Evolutionary conservation across 1,140 invertebrate species (phyloP).

Genomic region (Caerostris darwini): DNA sequence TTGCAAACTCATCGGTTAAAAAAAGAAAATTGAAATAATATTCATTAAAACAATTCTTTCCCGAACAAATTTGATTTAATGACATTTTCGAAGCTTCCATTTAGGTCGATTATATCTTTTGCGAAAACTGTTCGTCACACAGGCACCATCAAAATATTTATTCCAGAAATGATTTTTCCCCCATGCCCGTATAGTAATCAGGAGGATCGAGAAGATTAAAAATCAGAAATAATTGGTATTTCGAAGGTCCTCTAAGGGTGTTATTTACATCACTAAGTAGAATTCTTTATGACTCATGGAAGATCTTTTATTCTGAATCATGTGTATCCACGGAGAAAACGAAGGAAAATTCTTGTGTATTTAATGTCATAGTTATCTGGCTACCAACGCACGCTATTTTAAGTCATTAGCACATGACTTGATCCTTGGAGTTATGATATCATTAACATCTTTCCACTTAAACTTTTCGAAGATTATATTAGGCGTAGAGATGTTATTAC

Average conservation of each 20-base stretch:
- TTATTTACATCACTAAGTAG: conserved; percentile 31
- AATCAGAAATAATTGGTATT: conserved; percentile 24
- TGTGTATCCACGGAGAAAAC: background rate
- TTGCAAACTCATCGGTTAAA: background rate
- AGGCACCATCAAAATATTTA: background rate
- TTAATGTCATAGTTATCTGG: conserved; percentile 16
- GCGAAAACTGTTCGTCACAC: background rate
- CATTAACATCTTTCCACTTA: background rate
- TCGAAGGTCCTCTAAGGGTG: conserved; percentile 19
- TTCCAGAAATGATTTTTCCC: background rate
- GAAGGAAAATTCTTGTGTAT: background rate
- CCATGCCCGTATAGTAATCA: background rate
- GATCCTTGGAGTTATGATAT: background rate
- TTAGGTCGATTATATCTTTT: background rate
- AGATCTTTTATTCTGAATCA: background rate
- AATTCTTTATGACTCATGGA: conserved; percentile 10
- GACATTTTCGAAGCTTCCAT: conserved; percentile 5
- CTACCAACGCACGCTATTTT: background rate
- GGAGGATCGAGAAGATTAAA: background rate
- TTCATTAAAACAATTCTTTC: background rate
- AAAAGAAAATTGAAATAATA: background rate
- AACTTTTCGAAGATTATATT: background rate
- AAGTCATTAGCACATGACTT: conserved; percentile 4
- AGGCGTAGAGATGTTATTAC: background rate
- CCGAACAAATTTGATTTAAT: background rate